Evolutionary conservation across 35 echinoderm and acorn worm genomes (phyloP).

Genomic region (Lytechinus pictus): DNA sequence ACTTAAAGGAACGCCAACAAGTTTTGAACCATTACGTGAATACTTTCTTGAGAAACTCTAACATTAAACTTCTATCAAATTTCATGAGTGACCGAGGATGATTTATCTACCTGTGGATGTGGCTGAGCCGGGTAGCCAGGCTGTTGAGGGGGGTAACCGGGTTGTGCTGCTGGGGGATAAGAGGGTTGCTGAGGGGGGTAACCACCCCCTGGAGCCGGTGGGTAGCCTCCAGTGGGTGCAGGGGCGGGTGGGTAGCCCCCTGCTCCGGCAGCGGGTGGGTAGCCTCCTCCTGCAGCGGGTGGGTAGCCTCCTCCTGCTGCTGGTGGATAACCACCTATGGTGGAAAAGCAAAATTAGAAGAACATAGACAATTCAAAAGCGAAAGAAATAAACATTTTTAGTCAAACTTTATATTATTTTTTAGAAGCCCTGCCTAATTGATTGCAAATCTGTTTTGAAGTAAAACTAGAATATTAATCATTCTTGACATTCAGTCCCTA

Average conservation of each 20-base stretch:
- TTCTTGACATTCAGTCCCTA: too few species aligned
- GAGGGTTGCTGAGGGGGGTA: not conserved
- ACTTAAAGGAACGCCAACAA: too few species aligned
- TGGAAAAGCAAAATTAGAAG: not conserved
- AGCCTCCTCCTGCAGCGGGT: not conserved
- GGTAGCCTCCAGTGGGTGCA: not conserved
- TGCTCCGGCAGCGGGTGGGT: not conserved
- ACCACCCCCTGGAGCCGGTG: conserved; percentile 15
- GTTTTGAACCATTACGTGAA: too few species aligned
- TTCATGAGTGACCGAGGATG: too few species aligned
- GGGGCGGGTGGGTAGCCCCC: conserved; percentile 32
- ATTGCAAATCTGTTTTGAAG: too few species aligned
- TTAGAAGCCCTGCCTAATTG: too few species aligned
- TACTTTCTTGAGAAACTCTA: too few species aligned
- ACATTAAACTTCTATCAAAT: too few species aligned
- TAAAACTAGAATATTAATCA: too few species aligned
- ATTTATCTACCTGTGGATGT: not conserved
- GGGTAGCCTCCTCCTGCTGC: conserved; percentile 9
- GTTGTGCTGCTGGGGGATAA: not conserved
- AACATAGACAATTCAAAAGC: too few species aligned
- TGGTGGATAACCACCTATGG: not conserved
- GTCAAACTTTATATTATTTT: too few species aligned
- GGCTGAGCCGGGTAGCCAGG: not conserved
- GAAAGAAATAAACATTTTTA: too few species aligned
- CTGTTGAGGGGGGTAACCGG: conserved; percentile 27